Evolutionary conservation across 2,888 invertebrate species (phyloP), one percentile per base, ranked within the genome.

Genomic region (Athalia rosae): DNA sequence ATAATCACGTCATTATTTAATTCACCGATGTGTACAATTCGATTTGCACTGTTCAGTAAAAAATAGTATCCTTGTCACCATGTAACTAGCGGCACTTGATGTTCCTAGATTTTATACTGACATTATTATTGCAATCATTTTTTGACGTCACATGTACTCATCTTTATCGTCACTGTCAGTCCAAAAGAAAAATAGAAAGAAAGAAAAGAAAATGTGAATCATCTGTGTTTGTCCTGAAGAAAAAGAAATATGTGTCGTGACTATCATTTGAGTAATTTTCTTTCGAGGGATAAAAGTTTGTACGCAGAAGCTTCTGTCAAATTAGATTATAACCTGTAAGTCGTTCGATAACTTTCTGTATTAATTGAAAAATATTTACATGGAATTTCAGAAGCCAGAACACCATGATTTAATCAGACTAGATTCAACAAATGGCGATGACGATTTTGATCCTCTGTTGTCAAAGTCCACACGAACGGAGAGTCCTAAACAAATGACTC

Each of bases 381-480:
- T 9, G 43, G 61, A 71, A n/a, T 77, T 79, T 59, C 80, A 87
- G 84, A 83, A 83, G 77, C 82, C 84, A 53, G 83, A 86, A 11
- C 85, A 85, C 73, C 88, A 92, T 86, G 94, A 94, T 90, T 90
- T 94, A 80, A 94, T 94, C 85, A 91, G 93, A 82, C 90, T 94
- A 85, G 94, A 94, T 88, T 93, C 93, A 79, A 91, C 92, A 66
- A 92, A 92, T 78, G 92, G 92, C 85, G 93, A 93, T 83, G 94
- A 94, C 82, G 94, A 94, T 84, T 94, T 94, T 82, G 94, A 94
- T 89, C 94, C 94, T 11, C 88, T 94, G 28, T 91, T 91, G 79
- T 90, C 92, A n/a, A 89, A 85, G 80, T 92, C 90, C 79, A 89
- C 90, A 28, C 87, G 85, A 82, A 83, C 81, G 79, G 79, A 66